Evolutionary conservation across 92 coral and sea anemone species (phyloP), one percentile per base, ranked within the genome.

Genomic region (Isaurus tuberculatus): DNA sequence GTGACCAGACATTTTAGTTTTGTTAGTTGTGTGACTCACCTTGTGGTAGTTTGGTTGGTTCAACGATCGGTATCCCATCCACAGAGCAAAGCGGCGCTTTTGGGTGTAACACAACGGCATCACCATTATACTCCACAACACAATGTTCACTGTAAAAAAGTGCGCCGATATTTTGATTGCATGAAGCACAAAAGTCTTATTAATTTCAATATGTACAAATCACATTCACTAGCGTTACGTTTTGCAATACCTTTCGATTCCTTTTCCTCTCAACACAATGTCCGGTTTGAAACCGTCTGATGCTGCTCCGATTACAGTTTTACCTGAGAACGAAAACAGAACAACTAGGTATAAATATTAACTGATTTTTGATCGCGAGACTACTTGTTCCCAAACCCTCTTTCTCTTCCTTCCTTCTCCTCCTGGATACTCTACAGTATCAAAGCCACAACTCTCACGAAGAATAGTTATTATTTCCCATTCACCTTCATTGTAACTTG

Each of bases 31-130:
- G 4, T 15, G 55, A 19, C 87, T 26, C 71, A 97, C 99, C 99
- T 85, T 97, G 99, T 20, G 99, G 98, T 60, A 97, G 80, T 73
- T 91, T 94, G 57, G 99, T 97, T 6, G 99, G 98, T 70, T 97
- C 99, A 6, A 91, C 71, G 13, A 96, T 85, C 26, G 98, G 94
- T 34, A 96, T 95, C 2, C 99, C 99, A 74, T 96, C 99, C 72
- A 96, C 90, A 28, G 98, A 92, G 78, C 99, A 96, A 32, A 96
- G 86, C 0, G 91, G 88, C 0, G 93, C 99, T 68, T 96, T 96
- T 5, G 99, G 99, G 70, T 91, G 94, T 20, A 96, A 90, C 66
- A 92, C 95, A 42, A 94, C 99, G 13, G 91, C 98, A 11, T 94
- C 98, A 4, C 99, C 99, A 87, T 96, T 91, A 63, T 91, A 96